Conservation (phyloP, 2,888 invertebrate species). For the Listrodromus nycthemerus region DNA sequence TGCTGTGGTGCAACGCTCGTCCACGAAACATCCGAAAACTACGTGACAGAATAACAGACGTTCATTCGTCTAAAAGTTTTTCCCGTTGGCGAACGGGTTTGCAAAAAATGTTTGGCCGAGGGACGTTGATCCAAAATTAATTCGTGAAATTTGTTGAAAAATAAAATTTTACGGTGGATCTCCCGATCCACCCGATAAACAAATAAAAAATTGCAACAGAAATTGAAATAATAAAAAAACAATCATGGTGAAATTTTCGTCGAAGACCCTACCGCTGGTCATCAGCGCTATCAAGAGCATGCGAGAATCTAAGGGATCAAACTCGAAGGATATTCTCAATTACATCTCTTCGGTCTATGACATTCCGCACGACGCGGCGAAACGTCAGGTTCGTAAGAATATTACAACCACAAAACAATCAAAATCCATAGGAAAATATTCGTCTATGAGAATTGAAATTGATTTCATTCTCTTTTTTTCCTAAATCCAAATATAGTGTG, state of each 20-base stretch:
- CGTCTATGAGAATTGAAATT: background rate
- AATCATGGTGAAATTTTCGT: constrained; percentile 69
- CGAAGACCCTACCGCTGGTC: constrained; percentile 71
- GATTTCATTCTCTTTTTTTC: background rate
- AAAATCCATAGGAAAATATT: constrained; percentile 1
- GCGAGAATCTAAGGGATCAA: constrained; percentile 73
- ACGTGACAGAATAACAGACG: constrained; percentile 50
- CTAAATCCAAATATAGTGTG: background rate
- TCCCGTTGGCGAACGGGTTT: constrained; percentile 25
- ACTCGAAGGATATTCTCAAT: constrained; percentile 72
- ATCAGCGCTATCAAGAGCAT: constrained; percentile 76
- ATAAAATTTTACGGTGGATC: background rate
- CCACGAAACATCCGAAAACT: constrained; percentile 49
- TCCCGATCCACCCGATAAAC: background rate
- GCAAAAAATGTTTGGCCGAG: constrained; percentile 34
- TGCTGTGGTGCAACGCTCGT: constrained; percentile 8
- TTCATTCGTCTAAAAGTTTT: constrained; percentile 55
- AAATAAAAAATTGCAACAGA: constrained; percentile 29
- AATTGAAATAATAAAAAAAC: constrained; percentile 5
- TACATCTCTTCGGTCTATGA: constrained; percentile 73
- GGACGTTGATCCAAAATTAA: background rate
- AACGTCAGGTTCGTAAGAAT: constrained; percentile 73
- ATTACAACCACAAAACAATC: background rate
- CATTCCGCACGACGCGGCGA: constrained; percentile 68
- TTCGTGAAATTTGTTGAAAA: constrained; percentile 3